These are phyloP conservation scores for Pipa parva DNA, from an alignment of 2,113 vertebrate genomes.

Conservation along the genomic window DNA sequence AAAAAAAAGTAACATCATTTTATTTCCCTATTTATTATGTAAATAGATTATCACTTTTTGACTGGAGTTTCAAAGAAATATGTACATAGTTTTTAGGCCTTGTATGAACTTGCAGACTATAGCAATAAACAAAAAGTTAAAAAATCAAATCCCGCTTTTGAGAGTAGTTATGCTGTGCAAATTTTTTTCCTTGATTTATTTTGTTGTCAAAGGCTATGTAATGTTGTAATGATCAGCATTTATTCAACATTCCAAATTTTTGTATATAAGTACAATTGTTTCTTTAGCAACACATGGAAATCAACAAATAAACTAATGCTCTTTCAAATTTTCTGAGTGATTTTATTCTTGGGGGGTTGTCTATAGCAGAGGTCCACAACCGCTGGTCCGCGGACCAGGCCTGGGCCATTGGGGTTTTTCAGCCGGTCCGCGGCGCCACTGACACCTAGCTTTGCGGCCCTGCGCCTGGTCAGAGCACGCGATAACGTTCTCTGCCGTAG, in stretches of 20 bases:
- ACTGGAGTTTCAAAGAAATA: conserved; percentile 60
- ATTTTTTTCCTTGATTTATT: conserved; percentile 58
- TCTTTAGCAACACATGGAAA: conserved; percentile 82
- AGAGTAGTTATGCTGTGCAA: conserved; percentile 63
- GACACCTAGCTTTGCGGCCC: no score
- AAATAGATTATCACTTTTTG: conserved; percentile 74
- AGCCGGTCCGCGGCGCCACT: no score
- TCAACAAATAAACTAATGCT: conserved; percentile 87
- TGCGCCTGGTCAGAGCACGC: no score
- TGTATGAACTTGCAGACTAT: conserved; percentile 69
- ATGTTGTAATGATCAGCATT: conserved; percentile 71
- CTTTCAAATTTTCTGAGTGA: conserved; percentile 64
- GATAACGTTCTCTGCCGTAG: no score
- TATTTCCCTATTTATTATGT: conserved; percentile 67
- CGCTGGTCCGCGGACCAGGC: no score
- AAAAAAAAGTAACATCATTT: conserved; percentile 44
- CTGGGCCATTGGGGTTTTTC: no score
- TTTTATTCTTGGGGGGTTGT: conserved; percentile 49
- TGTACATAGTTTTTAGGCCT: conserved; percentile 77
- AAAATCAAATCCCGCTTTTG: conserved; percentile 67
- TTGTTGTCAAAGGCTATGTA: conserved; percentile 66
- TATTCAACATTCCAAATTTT: conserved; percentile 91
- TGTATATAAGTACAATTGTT: conserved; percentile 86
- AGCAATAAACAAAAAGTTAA: conserved; percentile 84
- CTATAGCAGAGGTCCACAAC: no score